A percentile compares a stretch with the other conserved stretches of the same genome.
phyloP scores from a whole-genome alignment of 2,888 invertebrate species.

The Eristalis arbustorum region DNA sequence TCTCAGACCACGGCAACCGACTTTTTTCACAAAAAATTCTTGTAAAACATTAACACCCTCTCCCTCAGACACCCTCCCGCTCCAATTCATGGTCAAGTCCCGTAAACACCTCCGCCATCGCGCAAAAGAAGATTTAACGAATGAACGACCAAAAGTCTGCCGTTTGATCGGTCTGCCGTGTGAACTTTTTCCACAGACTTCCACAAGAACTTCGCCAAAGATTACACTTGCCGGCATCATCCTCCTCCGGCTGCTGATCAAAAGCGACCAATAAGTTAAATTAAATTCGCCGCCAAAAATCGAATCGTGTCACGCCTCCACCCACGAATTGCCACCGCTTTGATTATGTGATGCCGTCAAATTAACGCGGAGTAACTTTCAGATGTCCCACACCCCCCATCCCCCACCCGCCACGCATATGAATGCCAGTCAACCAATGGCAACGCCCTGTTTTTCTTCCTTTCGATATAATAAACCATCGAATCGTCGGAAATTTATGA shows the following conservation, averaged over 20 bases:
- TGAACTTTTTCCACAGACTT: background rate
- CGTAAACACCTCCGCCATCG: background rate
- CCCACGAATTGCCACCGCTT: conserved; percentile 27
- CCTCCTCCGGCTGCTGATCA: background rate
- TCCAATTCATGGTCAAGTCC: too few relatives aligned
- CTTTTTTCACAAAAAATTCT: too few relatives aligned
- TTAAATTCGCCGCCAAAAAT: background rate
- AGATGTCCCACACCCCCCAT: background rate
- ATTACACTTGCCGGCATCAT: background rate
- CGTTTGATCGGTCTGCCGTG: too few relatives aligned
- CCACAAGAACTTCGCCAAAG: background rate
- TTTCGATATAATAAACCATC: conserved; percentile 36
- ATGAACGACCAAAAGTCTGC: background rate
- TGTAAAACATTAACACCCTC: too few relatives aligned
- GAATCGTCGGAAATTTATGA: conserved; percentile 52
- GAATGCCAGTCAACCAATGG: conserved; percentile 9
- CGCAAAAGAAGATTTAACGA: conserved; percentile 2
- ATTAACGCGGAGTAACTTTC: conserved; percentile 18
- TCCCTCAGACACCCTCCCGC: too few relatives aligned
- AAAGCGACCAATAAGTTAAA: background rate
- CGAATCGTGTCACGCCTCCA: too few relatives aligned
- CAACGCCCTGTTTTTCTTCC: background rate
- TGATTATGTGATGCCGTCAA: conserved; percentile 42
- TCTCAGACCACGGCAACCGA: too few relatives aligned
- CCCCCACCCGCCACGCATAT: background rate